Conservation (phyloP, 2,797 vertebrate species). For the Falco berigora region DNA sequence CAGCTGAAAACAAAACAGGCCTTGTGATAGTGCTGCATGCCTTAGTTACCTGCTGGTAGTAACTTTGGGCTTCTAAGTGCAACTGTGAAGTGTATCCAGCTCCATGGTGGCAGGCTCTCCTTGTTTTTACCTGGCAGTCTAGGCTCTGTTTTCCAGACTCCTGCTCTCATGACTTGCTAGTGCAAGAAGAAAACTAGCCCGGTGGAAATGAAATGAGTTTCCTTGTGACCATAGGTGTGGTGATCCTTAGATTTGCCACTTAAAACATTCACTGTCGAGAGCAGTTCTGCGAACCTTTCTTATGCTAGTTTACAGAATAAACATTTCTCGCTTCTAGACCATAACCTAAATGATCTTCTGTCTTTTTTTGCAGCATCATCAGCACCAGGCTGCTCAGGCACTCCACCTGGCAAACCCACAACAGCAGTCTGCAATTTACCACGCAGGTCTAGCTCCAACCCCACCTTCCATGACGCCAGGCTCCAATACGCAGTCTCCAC, state of each 20-base stretch:
- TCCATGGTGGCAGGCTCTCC: not conserved
- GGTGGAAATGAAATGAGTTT: not conserved
- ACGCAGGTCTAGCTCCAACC: constrained; percentile 88
- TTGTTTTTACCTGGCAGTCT: not conserved
- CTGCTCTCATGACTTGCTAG: not conserved
- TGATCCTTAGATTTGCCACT: not conserved
- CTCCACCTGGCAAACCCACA: constrained; percentile 89
- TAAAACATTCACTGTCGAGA: fast-evolving
- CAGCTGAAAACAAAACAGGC: not conserved
- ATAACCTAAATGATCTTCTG: not conserved
- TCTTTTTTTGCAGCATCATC: constrained; percentile 78
- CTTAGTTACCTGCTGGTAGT: not conserved
- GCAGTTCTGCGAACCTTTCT: not conserved
- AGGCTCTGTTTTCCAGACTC: not conserved
- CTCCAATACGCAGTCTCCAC: constrained; percentile 95
- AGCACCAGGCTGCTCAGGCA: constrained; percentile 93
- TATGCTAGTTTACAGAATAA: fast-evolving
- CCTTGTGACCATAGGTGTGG: fast-evolving
- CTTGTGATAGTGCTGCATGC: not conserved
- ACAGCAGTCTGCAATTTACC: constrained; percentile 95
- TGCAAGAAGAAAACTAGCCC: not conserved
- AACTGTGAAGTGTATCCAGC: not conserved
- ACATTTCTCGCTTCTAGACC: fast-evolving
- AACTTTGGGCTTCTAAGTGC: not conserved
- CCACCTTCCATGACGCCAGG: constrained; percentile 97